Conservation (phyloP, 2,113 vertebrate genomes). For the Pomatorhinus ruficollis region DNA sequence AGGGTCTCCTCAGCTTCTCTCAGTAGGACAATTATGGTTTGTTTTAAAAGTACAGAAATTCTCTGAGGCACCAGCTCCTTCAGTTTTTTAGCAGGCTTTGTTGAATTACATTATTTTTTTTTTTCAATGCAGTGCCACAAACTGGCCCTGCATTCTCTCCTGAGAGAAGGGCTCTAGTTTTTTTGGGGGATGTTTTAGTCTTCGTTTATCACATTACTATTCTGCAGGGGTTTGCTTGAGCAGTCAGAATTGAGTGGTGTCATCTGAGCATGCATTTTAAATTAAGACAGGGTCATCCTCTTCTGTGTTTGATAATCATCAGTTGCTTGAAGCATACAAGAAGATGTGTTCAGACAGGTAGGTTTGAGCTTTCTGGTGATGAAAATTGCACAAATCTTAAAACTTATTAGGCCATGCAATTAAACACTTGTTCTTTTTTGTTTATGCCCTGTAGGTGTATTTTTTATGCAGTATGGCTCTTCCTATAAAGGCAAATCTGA, state of each 20-base stretch:
- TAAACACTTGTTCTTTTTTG: background rate
- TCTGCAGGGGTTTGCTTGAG: slow-evolving; percentile 15
- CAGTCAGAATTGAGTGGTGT: background rate
- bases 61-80: slow-evolving; percentile 1
- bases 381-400: background rate
- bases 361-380: background rate
- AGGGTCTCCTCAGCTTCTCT: background rate
- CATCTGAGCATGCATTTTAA: background rate
- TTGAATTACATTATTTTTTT: background rate
- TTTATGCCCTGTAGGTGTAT: background rate
- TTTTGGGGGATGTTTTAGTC: background rate
- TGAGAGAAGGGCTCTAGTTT: background rate
- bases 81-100: slow-evolving; percentile 33
- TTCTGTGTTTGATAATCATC: background rate
- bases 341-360: background rate
- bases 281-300: background rate
- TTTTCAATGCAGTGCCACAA: background rate
- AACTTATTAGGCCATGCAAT: background rate
- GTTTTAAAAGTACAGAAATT: slow-evolving; percentile 37
- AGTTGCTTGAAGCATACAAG: background rate
- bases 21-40: slow-evolving; percentile 1
- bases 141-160: background rate
- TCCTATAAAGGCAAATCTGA: background rate
- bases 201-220: slow-evolving; percentile 18
- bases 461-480: background rate